Base-by-base conservation (phyloP, 2,888 invertebrate species). In the Ectemnius lituratus region DNA sequence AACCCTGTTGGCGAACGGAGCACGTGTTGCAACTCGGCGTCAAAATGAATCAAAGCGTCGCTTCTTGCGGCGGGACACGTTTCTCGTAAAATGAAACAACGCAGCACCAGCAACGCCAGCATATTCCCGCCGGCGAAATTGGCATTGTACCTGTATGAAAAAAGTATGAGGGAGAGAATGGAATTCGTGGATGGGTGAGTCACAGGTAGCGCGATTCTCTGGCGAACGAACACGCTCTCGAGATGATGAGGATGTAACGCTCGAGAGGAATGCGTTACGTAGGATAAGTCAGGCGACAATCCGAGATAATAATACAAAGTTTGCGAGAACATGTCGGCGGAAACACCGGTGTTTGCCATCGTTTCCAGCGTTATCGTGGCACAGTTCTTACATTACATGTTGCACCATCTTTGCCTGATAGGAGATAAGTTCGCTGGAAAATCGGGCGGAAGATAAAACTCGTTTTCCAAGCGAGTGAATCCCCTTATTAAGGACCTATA, bases 381-480 rank as follows among this genome's bases (percentile, higher is more conserved):
- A 74, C 67, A 67, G 67, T 76, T 74, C 70, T 76, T 74, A 74
- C 70, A 18, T 76, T 74, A 74, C 70, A 18, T 16, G 27, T 37
- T 59, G 68, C 62, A 37, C 63, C 62, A 63, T 75, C 65, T 73
- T 11, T 11, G 8, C 37, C 20, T 49, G 20, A 49, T 49, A 20
- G 16, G 11, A 8, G n/a, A 23, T 14, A 16, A 52, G 58, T 52
- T 66, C 49, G 28, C 60, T 52, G 69, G 63, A 73, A 70, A 70
- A 49, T 46, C 70, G 27, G 37, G 64, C 63, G 70, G 63, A 67
- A 74, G 69, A 70, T 67, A 64, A 67, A 52, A 63, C 69, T 70
- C 63, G 52, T 61, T 74, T 74, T 76, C 74, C 70, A 64, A 47
- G 62, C 46, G 62, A 62, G 65, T 23, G 63, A 61, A 37, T 8